phyloP scores from a whole-genome alignment of 2,113 vertebrate species.

The Pygoscelis adeliae region DNA sequence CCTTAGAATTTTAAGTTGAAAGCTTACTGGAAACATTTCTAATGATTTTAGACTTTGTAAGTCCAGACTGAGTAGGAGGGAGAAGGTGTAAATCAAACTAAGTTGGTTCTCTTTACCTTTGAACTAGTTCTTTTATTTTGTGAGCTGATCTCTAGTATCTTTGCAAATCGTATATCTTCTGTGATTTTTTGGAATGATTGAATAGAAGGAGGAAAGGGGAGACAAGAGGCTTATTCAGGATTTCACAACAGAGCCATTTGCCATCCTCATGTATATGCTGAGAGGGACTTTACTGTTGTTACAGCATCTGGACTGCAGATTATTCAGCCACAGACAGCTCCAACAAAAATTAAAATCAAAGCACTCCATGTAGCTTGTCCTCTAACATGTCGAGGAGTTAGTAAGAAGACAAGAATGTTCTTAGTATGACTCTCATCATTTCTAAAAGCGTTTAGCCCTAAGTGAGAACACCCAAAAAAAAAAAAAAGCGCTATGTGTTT shows the following conservation, averaged over 20 bases:
- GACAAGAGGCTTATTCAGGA: background rate
- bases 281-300: background rate
- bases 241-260: background rate
- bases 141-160: background rate
- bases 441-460: conserved; percentile 34
- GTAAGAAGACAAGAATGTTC: conserved; percentile 38
- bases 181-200: background rate
- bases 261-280: background rate
- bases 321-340: background rate
- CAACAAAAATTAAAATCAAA: conserved; percentile 58
- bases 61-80: background rate
- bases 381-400: background rate
- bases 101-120: background rate
- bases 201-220: background rate
- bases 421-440: conserved; percentile 41
- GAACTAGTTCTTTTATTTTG: background rate
- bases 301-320: conserved; percentile 57
- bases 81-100: background rate
- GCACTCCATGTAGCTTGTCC: conserved; percentile 11
- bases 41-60: background rate
- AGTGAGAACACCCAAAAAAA: conserved; percentile 25
- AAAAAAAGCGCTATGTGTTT: background rate
- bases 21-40: background rate
- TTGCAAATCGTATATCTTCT: background rate
- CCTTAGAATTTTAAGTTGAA: background rate